Evolutionary conservation across 2,113 vertebrate species (phyloP), one percentile per base, ranked within the genome.

Genomic region (Rhinolophus sinicus): DNA sequence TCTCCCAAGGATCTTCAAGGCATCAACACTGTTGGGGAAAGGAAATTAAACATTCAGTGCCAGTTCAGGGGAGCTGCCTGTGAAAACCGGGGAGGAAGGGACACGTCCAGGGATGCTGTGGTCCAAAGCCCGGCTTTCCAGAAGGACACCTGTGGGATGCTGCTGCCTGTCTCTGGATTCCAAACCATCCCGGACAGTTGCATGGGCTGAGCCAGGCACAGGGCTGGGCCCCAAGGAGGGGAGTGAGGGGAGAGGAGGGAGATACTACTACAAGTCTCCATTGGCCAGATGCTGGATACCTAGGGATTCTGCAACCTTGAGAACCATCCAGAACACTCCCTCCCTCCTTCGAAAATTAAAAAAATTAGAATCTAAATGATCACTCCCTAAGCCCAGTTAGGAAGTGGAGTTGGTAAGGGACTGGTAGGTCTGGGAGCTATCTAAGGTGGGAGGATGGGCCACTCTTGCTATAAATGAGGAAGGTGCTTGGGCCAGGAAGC

Each of bases 251-350:
- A 64, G 62, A 40, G 26, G 35, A 40, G 3, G 24, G 18, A 28
- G 38, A 38, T 1, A 7, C 0, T 44, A 0, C 35, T 56, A 10
- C 10, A 1, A 7, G 15, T 33, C 56, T 1, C 64, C 13, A 2
- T 1, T 7, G 18, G 22, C 8, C 81, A 35, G 13, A 1, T 0
- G 0, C 35, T 33, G 26, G 67, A 38, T 28, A 11, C 40, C 8
- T 12, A 2, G 35, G 52, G 69, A 87, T 22, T 38, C 73, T 58
- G 65, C 52, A 44, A 8, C 5, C 24, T 15, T 0, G 0, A 15
- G 24, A 38, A 38, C 33, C 52, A 22, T 35, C 73, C 28, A 15
- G 33, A 78, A 28, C 7, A 1, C 9, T 13, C 35, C 18, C 2
- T 56, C 24, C 10, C 16, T 44, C 5, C 50, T 75, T 65, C 4